Percentiles rank a stretch among this genome's conserved stretches.
These are phyloP conservation scores for Camelus bactrianus DNA, from an alignment of 2,113 vertebrate genomes.

Conservation along the genomic window DNA sequence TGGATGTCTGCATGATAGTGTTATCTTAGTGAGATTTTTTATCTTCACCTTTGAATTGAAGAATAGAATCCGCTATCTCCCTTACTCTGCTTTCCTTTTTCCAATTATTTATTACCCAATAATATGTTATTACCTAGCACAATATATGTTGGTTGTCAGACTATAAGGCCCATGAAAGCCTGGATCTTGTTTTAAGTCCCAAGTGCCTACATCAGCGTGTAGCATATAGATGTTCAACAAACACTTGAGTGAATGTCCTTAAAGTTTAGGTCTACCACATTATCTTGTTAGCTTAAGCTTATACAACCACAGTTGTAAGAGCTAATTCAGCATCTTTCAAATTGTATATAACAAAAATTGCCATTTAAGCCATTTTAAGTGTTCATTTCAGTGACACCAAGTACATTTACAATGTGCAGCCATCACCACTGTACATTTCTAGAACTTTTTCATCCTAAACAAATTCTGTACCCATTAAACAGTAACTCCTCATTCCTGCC, in stretches of 20 bases:
- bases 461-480: not conserved
- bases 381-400: not conserved
- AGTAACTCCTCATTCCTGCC: not conserved
- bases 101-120: not conserved
- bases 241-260: not conserved
- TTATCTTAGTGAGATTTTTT: conserved; percentile 2
- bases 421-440: not conserved
- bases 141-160: not conserved
- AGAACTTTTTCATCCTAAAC: not conserved
- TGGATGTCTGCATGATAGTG: not conserved
- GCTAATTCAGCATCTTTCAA: not conserved
- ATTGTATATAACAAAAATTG: not conserved
- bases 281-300: not conserved
- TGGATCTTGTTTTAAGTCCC: not conserved
- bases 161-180: not conserved
- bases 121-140: not conserved
- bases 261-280: not conserved
- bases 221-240: not conserved
- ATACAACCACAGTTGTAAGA: not conserved
- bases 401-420: not conserved
- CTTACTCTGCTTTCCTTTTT: not conserved
- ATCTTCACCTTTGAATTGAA: not conserved
- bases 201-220: not conserved
- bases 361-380: not conserved
- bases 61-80: not conserved